These are phyloP conservation scores for Zaprionus capensis DNA, from an alignment of 1,140 invertebrate species.

Conservation along the genomic window DNA sequence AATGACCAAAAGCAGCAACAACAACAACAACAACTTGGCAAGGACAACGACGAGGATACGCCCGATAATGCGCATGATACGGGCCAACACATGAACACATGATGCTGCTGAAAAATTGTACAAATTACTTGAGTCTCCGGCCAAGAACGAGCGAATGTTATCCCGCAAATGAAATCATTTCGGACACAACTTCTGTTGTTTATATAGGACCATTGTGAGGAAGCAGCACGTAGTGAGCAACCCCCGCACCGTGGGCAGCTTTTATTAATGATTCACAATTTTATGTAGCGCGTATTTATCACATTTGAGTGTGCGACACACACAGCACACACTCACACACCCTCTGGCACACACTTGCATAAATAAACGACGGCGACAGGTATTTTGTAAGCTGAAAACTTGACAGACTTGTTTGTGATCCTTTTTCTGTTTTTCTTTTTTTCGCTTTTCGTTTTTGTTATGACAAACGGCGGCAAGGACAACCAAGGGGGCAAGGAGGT, in stretches of 20 bases:
- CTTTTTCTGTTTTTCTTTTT: slow-evolving; percentile 53
- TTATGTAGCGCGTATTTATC: slow-evolving; percentile 81
- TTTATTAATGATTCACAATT: slow-evolving; percentile 82
- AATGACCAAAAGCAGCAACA: slow-evolving; percentile 73
- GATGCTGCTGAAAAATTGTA: slow-evolving; percentile 82
- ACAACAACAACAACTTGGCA: slow-evolving; percentile 29
- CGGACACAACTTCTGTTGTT: slow-evolving; percentile 60
- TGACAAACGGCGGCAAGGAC: slow-evolving; percentile 63
- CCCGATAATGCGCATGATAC: slow-evolving; percentile 46
- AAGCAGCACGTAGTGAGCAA: slow-evolving; percentile 22
- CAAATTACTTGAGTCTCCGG: slow-evolving; percentile 69
- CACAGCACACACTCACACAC: slow-evolving; percentile 31
- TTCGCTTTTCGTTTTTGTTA: slow-evolving; percentile 52
- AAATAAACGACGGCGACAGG: slow-evolving; percentile 62
- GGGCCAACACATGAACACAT: slow-evolving; percentile 57
- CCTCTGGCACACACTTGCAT: slow-evolving; percentile 10
- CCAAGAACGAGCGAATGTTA: slow-evolving; percentile 49
- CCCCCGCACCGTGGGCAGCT: slow-evolving; percentile 43
- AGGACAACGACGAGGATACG: slow-evolving; percentile 60
- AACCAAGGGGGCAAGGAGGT: neutral
- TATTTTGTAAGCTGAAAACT: slow-evolving; percentile 81
- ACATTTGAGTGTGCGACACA: slow-evolving; percentile 68
- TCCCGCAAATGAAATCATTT: slow-evolving; percentile 60
- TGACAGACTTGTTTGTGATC: slow-evolving; percentile 81
- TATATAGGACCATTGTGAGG: slow-evolving; percentile 46